Base-by-base conservation (phyloP, 2,797 vertebrate species). In the Spinus olivaceus region DNA sequence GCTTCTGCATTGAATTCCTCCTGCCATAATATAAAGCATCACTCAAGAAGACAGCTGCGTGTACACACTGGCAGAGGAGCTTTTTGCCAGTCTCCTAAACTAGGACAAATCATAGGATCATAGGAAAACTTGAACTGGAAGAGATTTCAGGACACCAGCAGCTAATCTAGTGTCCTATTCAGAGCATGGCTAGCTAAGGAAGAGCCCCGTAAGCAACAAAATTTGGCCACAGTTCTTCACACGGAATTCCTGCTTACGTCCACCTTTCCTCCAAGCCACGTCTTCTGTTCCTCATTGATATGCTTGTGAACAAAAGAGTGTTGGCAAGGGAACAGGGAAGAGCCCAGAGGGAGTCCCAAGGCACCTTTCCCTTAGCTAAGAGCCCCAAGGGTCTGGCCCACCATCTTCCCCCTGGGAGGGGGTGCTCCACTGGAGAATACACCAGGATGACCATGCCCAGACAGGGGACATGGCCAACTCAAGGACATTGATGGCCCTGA, bases 91-190 rank as follows among this genome's bases (percentile, higher is more conserved):
- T 79, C 56, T 88, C 61, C 46, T 42, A 69, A 86, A 39, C 18
- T 50, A 33, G 51, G 32, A 42, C 27, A 92, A 90, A 78, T 37
- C 21, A 23, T 12, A 81, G 32, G 32, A 73, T 81, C 60, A 57
- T 4, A 69, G 39, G 15, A 88, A 72, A 84, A 88, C 73, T 76
- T 35, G 47, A 24, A 14, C 0, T 69, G 73, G 83, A 83, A 78
- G 41, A 74, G 49, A 84, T 79, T 93, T 74, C 46, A 90, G 64
- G 76, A 77, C 51, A 64, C 25, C 53, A 70, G 56, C 65, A 73
- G 30, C 30, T 27, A 65, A 37, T 69, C 61, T 50, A 78, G 10
- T n/a, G 42, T 81, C 42, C 57, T 49, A 12, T 54, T 71, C 65
- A 59, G 69, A 73, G 46, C 37, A 61, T 1, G 21, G 35, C 37